These are phyloP conservation scores for Acestrorhynchus altus DNA, from an alignment of 2,797 vertebrate species.

Conservation along the genomic window DNA sequence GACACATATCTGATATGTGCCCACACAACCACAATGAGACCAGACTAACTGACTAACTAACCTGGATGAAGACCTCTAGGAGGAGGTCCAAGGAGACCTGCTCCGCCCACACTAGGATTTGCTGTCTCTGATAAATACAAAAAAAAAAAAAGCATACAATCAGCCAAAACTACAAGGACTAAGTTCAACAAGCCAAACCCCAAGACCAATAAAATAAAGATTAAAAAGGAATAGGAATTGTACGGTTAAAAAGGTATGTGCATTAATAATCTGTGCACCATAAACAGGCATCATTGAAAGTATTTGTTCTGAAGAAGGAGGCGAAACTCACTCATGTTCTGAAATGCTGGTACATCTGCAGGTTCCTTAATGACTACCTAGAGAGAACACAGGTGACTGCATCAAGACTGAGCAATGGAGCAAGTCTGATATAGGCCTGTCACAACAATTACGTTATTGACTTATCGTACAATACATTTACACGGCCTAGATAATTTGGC, in stretches of 20 bases:
- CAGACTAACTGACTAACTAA: slow-evolving; percentile 41
- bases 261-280: background rate
- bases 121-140: slow-evolving; percentile 66
- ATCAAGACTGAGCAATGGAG: background rate
- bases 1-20: too few relatives aligned
- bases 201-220: background rate
- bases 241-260: background rate
- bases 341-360: slow-evolving; percentile 72
- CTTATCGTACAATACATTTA: too few relatives aligned
- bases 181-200: too few relatives aligned
- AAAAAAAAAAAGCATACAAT: background rate
- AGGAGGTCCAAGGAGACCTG: slow-evolving; percentile 53
- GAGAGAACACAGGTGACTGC: background rate
- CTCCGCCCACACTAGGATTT: slow-evolving; percentile 61
- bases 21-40: too few relatives aligned
- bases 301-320: background rate
- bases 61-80: slow-evolving; percentile 62
- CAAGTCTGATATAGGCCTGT: background rate
- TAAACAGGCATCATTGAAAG: background rate
- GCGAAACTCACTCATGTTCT: slow-evolving; percentile 76
- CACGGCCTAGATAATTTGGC: too few relatives aligned
- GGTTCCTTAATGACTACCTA: slow-evolving; percentile 81
- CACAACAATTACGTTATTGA: too few relatives aligned
- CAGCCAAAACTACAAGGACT: too few relatives aligned
- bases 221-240: background rate